Evolutionary conservation across 2,113 vertebrate species (phyloP).

Genomic region (Cyprinus carpio): DNA sequence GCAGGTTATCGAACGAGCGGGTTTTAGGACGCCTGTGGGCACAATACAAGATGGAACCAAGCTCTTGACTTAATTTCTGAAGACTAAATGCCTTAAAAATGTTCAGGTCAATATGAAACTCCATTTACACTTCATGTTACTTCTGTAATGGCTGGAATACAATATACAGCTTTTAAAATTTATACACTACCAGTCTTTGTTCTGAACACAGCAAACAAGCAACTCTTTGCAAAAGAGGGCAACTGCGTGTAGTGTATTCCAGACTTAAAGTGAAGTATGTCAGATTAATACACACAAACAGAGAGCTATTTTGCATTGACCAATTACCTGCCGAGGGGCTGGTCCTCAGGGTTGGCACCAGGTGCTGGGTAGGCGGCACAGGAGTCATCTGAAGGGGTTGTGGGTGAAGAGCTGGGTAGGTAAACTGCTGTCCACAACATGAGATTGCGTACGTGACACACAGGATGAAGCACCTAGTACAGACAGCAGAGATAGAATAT

Average conservation of each 20-base stretch:
- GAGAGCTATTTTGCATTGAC: neutral
- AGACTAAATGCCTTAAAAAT: neutral
- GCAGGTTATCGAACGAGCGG: conserved; percentile 94
- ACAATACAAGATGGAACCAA: conserved; percentile 18
- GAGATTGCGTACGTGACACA: conserved; percentile 94
- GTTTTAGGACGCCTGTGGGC: conserved; percentile 88
- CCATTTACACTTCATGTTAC: neutral
- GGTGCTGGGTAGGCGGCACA: conserved; percentile 89
- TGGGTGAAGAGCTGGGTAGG: conserved; percentile 92
- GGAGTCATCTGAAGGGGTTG: conserved; percentile 88
- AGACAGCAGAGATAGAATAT: neutral
- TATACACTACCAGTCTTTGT: too few relatives aligned
- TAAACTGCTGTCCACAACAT: conserved; percentile 98
- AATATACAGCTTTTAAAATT: neutral
- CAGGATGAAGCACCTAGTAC: conserved; percentile 90
- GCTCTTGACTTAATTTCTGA: neutral
- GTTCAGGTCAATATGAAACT: neutral
- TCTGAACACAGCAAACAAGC: neutral
- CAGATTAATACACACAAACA: neutral
- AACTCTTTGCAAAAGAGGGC: too few relatives aligned
- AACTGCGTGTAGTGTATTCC: too few relatives aligned
- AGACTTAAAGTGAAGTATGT: neutral
- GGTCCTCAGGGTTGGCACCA: conserved; percentile 85
- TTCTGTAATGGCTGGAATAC: neutral
- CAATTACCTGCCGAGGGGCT: conserved; percentile 88